Evolutionary conservation across 2,797 vertebrate species (phyloP).

Genomic region (Aratinga solstitialis): DNA sequence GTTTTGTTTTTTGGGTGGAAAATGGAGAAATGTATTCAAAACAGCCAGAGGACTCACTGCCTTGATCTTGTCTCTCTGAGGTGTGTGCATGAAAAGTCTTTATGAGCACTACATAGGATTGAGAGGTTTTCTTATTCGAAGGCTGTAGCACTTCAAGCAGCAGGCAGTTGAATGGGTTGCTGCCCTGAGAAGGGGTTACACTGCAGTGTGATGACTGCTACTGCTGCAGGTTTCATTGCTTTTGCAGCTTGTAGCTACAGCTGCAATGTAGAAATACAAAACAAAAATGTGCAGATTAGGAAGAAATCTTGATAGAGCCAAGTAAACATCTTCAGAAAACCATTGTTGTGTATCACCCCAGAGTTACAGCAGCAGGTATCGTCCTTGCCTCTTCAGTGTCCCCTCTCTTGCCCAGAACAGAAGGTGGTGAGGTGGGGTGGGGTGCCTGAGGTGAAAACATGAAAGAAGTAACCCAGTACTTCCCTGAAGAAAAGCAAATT

Average conservation of each 20-base stretch:
- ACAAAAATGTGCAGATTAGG: background rate
- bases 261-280: background rate
- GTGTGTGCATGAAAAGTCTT: background rate
- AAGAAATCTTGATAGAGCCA: background rate
- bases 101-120: no score
- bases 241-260: background rate
- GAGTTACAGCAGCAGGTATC: background rate
- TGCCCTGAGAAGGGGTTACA: background rate
- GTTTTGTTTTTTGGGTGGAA: background rate
- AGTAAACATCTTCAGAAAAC: background rate
- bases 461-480: background rate
- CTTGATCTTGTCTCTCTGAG: background rate
- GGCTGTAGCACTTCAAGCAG: background rate
- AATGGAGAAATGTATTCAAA: background rate
- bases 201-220: background rate
- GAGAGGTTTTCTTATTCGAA: background rate
- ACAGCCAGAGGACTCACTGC: background rate
- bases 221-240: background rate
- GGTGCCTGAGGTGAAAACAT: background rate
- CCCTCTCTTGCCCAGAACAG: background rate
- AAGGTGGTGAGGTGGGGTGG: accelerated
- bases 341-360: background rate
- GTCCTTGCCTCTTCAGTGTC: background rate
- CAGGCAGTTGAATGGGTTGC: background rate
- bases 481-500: background rate